These are phyloP conservation scores for Epirrita christyi DNA, from an alignment of 2,888 invertebrate genomes.

Conservation along the genomic window DNA sequence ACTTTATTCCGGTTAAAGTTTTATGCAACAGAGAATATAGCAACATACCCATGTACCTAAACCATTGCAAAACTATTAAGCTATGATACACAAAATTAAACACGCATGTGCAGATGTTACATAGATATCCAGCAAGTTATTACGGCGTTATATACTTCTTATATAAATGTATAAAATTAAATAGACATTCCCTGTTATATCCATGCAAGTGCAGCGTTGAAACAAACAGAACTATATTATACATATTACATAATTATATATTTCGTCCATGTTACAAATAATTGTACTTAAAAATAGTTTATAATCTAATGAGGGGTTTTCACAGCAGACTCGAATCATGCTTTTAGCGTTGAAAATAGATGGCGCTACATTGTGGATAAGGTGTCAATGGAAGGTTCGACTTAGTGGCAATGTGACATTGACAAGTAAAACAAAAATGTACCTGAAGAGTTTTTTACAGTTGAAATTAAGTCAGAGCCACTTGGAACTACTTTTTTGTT, in stretches of 20 bases:
- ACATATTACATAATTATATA: slow-evolving; percentile 39
- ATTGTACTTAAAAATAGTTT: too few species aligned
- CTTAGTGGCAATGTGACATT: too few species aligned
- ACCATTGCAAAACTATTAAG: not conserved
- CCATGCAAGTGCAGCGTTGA: slow-evolving; percentile 77
- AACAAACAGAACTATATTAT: slow-evolving; percentile 49
- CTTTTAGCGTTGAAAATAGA: too few species aligned
- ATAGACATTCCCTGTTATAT: slow-evolving; percentile 76
- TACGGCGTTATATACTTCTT: not conserved
- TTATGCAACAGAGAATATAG: not conserved
- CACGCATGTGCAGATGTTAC: slow-evolving; percentile 9
- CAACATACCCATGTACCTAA: not conserved
- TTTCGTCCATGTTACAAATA: not conserved
- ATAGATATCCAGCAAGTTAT: slow-evolving; percentile 9
- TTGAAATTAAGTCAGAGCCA: too few species aligned
- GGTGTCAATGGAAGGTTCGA: too few species aligned
- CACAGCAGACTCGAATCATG: too few species aligned
- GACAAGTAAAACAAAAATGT: too few species aligned
- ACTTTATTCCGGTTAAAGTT: too few species aligned
- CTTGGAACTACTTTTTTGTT: too few species aligned
- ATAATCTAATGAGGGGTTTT: too few species aligned
- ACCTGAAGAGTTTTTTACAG: too few species aligned
- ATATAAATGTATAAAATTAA: slow-evolving; percentile 31
- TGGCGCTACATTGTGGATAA: too few species aligned
- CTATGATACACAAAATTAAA: slow-evolving; percentile 1